These are phyloP conservation scores for Cladopsammia gracilis DNA, from an alignment of 64 coral and sea anemone species.

Conservation along the genomic window DNA sequence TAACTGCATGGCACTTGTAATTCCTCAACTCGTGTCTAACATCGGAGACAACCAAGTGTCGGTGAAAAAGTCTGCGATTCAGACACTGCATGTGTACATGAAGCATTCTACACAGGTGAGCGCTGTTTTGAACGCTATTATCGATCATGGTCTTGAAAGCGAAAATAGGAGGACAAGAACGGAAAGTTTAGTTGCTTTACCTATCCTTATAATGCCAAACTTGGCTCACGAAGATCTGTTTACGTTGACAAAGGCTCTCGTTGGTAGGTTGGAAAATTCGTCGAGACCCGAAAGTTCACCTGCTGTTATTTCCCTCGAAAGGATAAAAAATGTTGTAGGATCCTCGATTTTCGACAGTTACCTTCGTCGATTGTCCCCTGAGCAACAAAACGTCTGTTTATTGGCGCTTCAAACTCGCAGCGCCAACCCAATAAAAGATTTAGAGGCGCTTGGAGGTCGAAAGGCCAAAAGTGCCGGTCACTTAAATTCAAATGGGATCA, in stretches of 20 bases:
- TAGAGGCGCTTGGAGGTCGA: constrained; percentile 68
- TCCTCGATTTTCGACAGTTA: constrained; percentile 86
- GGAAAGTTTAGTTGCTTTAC: constrained; percentile 95
- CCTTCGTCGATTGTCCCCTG: constrained; percentile 72
- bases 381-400: constrained; percentile 79
- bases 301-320: constrained; percentile 92
- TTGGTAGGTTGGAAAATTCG: constrained; percentile 80
- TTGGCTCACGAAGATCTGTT: constrained; percentile 99
- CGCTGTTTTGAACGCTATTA: constrained; percentile 91
- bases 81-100: constrained; percentile 99
- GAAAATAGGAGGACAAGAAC: constrained; percentile 93
- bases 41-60: constrained; percentile 92
- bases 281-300: constrained; percentile 89
- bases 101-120: constrained; percentile 86
- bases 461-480: constrained; percentile 94
- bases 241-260: constrained; percentile 92
- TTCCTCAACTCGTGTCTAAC: constrained; percentile 94
- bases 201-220: constrained; percentile 97
- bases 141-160: constrained; percentile 95
- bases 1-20: constrained; percentile 90
- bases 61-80: constrained; percentile 95
- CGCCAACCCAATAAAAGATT: constrained; percentile 45
- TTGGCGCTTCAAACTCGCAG: constrained; percentile 76
- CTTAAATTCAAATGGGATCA: constrained; percentile 80
- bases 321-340: constrained; percentile 97